Percentiles rank a stretch among this genome's conserved stretches.
These are phyloP conservation scores for Cosmia pyralina DNA, from an alignment of 2,888 invertebrate species.

Conservation along the genomic window DNA sequence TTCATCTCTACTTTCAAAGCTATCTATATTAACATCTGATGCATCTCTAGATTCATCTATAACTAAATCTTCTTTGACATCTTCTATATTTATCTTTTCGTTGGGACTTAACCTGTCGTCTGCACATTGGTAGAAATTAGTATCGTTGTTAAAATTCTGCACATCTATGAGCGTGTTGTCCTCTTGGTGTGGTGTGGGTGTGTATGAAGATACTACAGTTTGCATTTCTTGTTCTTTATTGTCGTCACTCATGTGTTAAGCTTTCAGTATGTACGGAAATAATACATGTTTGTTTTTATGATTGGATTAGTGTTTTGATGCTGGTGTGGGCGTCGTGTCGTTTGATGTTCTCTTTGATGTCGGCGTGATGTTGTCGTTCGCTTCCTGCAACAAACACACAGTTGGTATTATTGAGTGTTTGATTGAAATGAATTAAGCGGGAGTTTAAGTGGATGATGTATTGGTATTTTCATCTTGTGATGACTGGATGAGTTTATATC, in stretches of 20 bases:
- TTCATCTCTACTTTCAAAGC: conserved; percentile 57
- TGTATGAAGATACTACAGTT: conserved; percentile 82
- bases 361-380: conserved; percentile 72
- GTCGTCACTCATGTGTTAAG: conserved; percentile 83
- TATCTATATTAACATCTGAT: conserved; percentile 66
- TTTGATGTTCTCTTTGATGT: conserved; percentile 85
- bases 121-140: conserved; percentile 70
- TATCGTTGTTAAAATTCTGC: conserved; percentile 63
- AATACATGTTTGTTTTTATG: conserved; percentile 88
- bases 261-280: conserved; percentile 78
- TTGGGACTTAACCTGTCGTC: conserved; percentile 77
- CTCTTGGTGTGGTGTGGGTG: conserved; percentile 75
- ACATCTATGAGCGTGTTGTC: conserved; percentile 67
- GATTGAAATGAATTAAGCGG: conserved; percentile 63
- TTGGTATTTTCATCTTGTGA: conserved; percentile 45
- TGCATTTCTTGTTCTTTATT: conserved; percentile 82
- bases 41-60: conserved; percentile 72
- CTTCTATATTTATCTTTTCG: conserved; percentile 80
- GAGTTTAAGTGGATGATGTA: conserved; percentile 50
- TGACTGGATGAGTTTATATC: conserved; percentile 21
- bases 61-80: conserved; percentile 77
- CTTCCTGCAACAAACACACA: conserved; percentile 85
- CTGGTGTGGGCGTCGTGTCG: conserved; percentile 72
- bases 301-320: conserved; percentile 85
- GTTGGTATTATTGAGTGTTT: conserved; percentile 79